Base-by-base conservation (phyloP, 1,140 invertebrate genomes). In the Calosoma granatense region DNA sequence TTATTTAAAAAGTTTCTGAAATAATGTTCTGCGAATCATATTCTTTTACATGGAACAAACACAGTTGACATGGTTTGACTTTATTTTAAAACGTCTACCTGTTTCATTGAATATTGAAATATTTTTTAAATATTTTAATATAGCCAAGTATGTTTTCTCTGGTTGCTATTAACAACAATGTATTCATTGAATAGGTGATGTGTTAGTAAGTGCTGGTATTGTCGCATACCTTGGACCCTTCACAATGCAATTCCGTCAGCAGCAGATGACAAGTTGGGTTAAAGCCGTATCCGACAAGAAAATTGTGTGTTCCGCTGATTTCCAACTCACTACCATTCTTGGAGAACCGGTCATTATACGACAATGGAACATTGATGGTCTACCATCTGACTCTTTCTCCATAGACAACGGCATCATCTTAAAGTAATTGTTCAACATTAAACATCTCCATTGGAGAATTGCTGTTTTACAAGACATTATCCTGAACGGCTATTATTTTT, bases 361-460 rank as follows among this genome's bases (percentile, higher is more conserved):
- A 66, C 82, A 88, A 47, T 97, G 94, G 94, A 94, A 92, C 64
- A 94, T 96, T 53, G 84, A 82, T 61, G 93, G 92, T 0, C 68
- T 97, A 41, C 93, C 94, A 0, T 85, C 81, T 19, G 94, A 97
- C 69, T 80, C 81, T 20, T 97, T 94, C 70, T 95, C 92, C 17
- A 78, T 94, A 53, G 92, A 97, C 63, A 97, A 95, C 70, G 93
- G 84, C 53, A 92, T 97, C 61, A 95, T 97, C 66, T 85, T 90
- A 53, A 82, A 80, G 85, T 87, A 70, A 73, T 70, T 64, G 54
- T 51, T 59, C 36, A 43, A 53, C n/a, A n/a, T n/a, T n/a, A n/a
- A 21, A 55, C n/a, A 26, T 41, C 23, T 3, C 2, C 1, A 22
- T 17, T 1, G 9, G 54, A 53, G 54, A 12, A n/a, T 15, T 12